Evolutionary conservation across 2,888 invertebrate species (phyloP).

Genomic region (Cryptus armator): DNA sequence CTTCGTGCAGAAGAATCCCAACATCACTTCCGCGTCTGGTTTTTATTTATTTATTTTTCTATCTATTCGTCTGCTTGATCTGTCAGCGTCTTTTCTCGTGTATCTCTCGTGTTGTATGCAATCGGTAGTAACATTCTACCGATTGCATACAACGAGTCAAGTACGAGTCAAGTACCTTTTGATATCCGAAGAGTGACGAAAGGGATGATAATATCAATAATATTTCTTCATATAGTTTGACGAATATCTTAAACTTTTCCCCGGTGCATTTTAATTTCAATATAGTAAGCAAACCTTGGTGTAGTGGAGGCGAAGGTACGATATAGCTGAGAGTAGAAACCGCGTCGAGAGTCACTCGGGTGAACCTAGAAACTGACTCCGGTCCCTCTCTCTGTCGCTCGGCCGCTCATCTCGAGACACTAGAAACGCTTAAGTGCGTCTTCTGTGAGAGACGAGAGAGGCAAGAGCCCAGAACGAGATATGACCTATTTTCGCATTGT

Average conservation of each 20-base stretch:
- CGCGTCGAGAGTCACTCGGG: constrained; percentile 61
- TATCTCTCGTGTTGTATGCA: too few species aligned
- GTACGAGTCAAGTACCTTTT: too few species aligned
- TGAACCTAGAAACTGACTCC: constrained; percentile 62
- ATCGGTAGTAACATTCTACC: too few species aligned
- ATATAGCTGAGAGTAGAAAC: constrained; percentile 51
- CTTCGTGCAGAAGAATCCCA: constrained; percentile 39
- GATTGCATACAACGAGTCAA: too few species aligned
- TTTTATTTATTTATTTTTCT: constrained; percentile 17
- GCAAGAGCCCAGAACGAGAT: constrained; percentile 60
- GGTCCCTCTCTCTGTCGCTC: constrained; percentile 58
- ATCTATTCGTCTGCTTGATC: constrained; percentile 29
- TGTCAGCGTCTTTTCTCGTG: too few species aligned
- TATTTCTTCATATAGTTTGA: too few species aligned
- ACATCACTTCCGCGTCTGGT: constrained; percentile 56
- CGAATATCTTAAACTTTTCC: background rate
- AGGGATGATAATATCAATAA: too few species aligned
- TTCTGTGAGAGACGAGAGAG: constrained; percentile 58
- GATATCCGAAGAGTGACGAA: too few species aligned
- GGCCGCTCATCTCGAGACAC: constrained; percentile 54
- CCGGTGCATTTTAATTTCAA: background rate
- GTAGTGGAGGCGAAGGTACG: background rate
- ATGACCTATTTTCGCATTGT: constrained; percentile 78
- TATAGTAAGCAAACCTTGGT: background rate
- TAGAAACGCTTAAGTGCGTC: constrained; percentile 64